phyloP scores from a whole-genome alignment of 2,113 vertebrate genomes.

The Ivindomyrus marchei region DNA sequence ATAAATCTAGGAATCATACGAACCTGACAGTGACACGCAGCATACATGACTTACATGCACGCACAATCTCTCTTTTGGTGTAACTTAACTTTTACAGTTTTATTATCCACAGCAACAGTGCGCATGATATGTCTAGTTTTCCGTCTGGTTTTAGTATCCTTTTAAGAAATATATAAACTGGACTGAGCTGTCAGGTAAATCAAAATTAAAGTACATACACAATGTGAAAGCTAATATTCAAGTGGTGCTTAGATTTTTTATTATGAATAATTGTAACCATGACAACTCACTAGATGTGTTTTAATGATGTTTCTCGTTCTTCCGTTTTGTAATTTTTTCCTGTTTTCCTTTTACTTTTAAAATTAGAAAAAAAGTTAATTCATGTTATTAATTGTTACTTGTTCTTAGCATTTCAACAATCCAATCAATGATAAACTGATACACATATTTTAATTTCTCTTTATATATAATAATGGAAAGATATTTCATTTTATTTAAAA shows the following conservation, averaged over 20 bases:
- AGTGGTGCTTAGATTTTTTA: not conserved
- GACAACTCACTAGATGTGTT: not conserved
- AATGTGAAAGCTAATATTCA: not conserved
- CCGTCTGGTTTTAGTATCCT: not conserved
- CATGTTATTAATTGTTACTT: not conserved
- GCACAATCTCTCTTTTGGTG: not conserved
- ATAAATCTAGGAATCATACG: not conserved
- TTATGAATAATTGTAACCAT: not conserved
- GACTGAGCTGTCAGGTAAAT: not conserved
- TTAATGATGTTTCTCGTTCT: not conserved
- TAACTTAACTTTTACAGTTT: not conserved
- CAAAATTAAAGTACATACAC: not conserved
- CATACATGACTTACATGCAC: not conserved
- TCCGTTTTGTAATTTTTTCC: not conserved
- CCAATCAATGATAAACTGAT: not conserved
- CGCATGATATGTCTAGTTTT: not conserved
- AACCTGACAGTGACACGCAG: not conserved
- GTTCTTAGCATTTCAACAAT: not conserved
- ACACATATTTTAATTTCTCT: not conserved
- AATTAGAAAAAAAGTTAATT: not conserved
- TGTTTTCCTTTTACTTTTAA: not conserved
- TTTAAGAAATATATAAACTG: not conserved
- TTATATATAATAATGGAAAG: not conserved
- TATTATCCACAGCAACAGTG: not conserved
- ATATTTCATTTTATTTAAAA: not conserved